phyloP scores from a whole-genome alignment of 2,113 vertebrate genomes.

The Alethe diademata region DNA sequence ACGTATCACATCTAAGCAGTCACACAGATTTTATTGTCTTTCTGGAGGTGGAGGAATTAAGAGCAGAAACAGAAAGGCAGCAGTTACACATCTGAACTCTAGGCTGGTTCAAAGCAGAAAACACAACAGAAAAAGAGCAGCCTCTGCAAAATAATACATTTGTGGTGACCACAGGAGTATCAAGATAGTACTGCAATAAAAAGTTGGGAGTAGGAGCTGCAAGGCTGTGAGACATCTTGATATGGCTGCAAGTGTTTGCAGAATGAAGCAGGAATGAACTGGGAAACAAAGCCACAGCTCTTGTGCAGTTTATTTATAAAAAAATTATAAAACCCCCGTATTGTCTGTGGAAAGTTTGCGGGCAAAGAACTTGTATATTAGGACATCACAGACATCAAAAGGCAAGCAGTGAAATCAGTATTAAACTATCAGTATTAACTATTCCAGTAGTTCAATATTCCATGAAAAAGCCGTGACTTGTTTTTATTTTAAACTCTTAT shows the following conservation, averaged over 20 bases:
- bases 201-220: not conserved
- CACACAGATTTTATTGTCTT: not conserved
- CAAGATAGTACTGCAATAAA: not conserved
- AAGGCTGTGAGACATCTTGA: not conserved
- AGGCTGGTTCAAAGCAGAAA: not conserved
- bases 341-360: not conserved
- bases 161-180: not conserved
- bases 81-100: not conserved
- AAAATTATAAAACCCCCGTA: not conserved
- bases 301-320: not conserved
- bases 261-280: not conserved
- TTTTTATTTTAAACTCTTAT: not conserved
- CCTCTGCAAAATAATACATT: not conserved
- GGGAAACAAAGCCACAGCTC: not conserved
- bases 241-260: not conserved
- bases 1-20: not conserved
- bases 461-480: not conserved
- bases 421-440: not conserved
- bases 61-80: not conserved
- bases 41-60: not conserved
- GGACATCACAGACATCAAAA: not conserved
- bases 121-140: not conserved
- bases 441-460: not conserved
- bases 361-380: not conserved
- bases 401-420: not conserved